These are phyloP conservation scores for Phalanger gymnotis DNA, from an alignment of 2,797 vertebrate species.

Conservation along the genomic window DNA sequence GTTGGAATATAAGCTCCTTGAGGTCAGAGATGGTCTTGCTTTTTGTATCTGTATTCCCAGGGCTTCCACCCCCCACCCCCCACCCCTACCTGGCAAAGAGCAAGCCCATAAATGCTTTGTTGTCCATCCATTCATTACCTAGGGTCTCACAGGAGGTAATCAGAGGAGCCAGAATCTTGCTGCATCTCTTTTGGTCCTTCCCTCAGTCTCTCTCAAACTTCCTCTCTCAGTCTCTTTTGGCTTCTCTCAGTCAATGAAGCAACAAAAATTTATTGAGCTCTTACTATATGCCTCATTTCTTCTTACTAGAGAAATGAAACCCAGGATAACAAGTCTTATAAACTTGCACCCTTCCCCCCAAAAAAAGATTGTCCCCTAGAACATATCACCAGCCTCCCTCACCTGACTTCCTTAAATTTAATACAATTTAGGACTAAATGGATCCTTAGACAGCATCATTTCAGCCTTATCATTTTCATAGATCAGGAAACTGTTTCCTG, in stretches of 20 bases:
- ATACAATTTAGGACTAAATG: neutral
- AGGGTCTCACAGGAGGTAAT: neutral
- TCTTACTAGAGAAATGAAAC: neutral
- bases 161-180: neutral
- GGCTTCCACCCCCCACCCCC: too few species aligned
- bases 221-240: neutral
- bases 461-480: neutral
- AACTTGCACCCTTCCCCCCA: neutral
- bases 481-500: neutral
- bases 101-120: neutral
- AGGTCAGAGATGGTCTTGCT: neutral
- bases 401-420: neutral
- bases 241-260: neutral
- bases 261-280: neutral
- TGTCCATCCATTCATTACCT: neutral
- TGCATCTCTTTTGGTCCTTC: constrained; percentile 21
- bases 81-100: too few species aligned
- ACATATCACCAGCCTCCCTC: neutral
- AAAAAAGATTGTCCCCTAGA: neutral
- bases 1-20: neutral
- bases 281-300: neutral
- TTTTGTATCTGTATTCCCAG: too few species aligned
- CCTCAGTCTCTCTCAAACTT: neutral
- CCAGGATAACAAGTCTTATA: neutral
- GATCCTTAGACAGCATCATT: neutral